Evolutionary conservation across 2,888 invertebrate species (phyloP), one percentile per base, ranked within the genome.

Genomic region (Macrostomum cliftonense): DNA sequence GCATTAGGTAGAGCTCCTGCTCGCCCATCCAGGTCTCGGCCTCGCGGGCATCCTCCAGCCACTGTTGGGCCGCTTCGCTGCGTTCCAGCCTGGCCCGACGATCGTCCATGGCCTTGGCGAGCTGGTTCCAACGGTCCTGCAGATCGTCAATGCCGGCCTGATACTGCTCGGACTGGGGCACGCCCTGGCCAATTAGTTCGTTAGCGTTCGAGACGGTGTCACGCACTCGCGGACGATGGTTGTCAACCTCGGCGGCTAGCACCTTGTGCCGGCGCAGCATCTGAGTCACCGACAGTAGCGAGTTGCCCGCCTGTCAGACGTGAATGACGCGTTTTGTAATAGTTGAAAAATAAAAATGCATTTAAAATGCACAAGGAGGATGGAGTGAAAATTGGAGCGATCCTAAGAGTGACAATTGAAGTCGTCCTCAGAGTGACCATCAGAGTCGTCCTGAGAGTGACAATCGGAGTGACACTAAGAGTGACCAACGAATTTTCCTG

Each of bases 1-100:
- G 91, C 95, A 99, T 97, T 93, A 99, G 95, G 76, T 97, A 99
- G 53, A 99, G 71, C 68, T 99, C 97, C 70, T 97, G 97, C 67
- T 99, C 97, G 69, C 89, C 88, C 95, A 99, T 97, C 97, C 97
- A 99, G 0, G 91, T 87, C 67, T 99, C 97, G 0, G 95, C 95
- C 70, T 99, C 97, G 63, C 85, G 85, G 12, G 95, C 95, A 73
- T 99, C 97, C 73, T 95, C 95, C 71, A 95, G 80, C 73, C 95
- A 99, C 73, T 95, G 76, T 61, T 91, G 88, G 1, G 86, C 87
- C 62, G 81, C 81, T 73, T 88, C 87, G 59, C 85, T 85, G 65
- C 85, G 82, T 53, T 81, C 73, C 55, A 95, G 75, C 67, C 84
- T 80, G 60, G 79, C 80, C 61, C 84, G 82, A 54, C 97, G 78